phyloP scores from a whole-genome alignment of 2,797 vertebrate species.

The Bradypus variegatus region DNA sequence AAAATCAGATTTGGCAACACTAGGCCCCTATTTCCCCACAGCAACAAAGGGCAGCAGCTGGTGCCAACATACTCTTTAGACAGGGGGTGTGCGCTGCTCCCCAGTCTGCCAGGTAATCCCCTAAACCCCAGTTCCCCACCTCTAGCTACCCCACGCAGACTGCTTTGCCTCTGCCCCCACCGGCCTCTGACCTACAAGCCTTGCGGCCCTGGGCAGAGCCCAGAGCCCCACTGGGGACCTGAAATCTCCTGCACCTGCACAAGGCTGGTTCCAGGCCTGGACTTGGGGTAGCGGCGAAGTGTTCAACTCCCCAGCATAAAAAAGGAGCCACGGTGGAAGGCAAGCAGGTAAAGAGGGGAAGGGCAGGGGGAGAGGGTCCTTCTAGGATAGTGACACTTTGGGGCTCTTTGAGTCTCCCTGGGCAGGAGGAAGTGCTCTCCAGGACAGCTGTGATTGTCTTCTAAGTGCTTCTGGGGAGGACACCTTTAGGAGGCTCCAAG shows the following conservation, averaged over 20 bases:
- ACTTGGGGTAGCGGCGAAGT: background rate
- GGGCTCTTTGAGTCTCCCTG: background rate
- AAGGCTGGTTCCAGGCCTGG: background rate
- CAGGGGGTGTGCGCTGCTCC: background rate
- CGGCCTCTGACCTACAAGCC: background rate
- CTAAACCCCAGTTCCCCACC: background rate
- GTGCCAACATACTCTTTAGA: background rate
- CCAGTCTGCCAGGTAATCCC: background rate
- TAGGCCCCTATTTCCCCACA: too few species aligned
- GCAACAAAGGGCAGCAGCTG: background rate
- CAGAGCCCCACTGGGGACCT: background rate
- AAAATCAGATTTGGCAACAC: background rate
- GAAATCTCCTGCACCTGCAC: background rate
- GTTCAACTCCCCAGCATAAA: background rate
- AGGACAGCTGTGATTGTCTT: background rate
- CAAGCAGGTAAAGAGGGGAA: background rate
- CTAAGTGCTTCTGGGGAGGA: background rate
- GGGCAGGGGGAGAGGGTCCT: background rate
- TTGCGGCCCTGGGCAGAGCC: background rate
- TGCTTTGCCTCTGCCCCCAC: rapidly evolving
- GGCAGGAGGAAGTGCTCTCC: background rate
- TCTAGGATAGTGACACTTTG: background rate
- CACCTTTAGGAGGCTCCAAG: background rate
- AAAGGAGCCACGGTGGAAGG: background rate
- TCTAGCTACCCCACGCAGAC: background rate